Conservation (phyloP, 2,888 invertebrate genomes). For the Zaprionus bogoriensis region DNA sequence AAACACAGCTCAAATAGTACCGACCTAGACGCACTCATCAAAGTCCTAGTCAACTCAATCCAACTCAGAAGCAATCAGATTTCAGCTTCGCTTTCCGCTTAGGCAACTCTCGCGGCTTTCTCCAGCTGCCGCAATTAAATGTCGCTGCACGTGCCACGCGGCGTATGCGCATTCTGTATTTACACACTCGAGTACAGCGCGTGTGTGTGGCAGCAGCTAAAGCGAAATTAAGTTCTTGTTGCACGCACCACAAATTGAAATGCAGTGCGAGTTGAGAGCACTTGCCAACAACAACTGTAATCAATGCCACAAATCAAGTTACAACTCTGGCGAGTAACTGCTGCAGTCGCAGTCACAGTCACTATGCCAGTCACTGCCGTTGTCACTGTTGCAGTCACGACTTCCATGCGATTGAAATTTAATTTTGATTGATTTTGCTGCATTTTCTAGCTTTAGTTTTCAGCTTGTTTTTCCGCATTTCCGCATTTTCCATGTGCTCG, state of each 20-base stretch:
- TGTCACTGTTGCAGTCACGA: constrained; percentile 4
- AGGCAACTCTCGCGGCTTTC: neutral
- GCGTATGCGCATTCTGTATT: constrained; percentile 48
- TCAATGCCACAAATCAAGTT: constrained; percentile 55
- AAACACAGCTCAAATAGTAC: no score
- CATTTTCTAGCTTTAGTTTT: constrained; percentile 31
- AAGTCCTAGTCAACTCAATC: no score
- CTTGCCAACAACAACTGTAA: constrained; percentile 20
- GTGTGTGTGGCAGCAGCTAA: constrained; percentile 11
- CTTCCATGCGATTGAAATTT: constrained; percentile 26
- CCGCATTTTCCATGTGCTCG: neutral
- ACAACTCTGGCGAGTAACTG: constrained; percentile 24
- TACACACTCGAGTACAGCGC: no score
- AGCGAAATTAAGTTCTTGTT: constrained; percentile 48
- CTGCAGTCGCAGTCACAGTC: constrained; percentile 1
- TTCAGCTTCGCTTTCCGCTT: no score
- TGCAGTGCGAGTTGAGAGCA: constrained; percentile 29
- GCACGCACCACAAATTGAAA: constrained; percentile 48
- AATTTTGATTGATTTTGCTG: constrained; percentile 58
- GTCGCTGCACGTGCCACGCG: constrained; percentile 38
- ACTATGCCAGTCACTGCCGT: constrained; percentile 1
- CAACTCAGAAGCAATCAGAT: neutral
- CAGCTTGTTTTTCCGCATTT: neutral
- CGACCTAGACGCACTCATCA: no score
- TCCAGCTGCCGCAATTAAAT: constrained; percentile 1